These are phyloP conservation scores for Dryomyza anilis DNA, from an alignment of 2,888 invertebrate genomes.

Conservation along the genomic window DNA sequence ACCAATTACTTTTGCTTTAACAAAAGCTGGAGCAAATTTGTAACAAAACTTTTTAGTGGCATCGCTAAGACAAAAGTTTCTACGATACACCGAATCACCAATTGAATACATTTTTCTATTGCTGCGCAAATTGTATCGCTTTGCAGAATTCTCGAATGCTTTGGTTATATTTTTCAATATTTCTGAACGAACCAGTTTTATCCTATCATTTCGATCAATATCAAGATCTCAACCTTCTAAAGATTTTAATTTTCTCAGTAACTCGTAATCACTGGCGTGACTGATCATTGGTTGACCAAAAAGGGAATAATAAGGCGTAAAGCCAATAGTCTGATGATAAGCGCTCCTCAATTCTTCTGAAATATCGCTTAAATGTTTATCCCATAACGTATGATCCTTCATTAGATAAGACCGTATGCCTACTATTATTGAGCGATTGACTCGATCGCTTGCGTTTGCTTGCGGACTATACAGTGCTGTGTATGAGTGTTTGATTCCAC, in stretches of 20 bases:
- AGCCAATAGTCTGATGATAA: slow-evolving; percentile 14
- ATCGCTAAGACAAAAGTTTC: background rate
- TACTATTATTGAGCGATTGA: slow-evolving; percentile 28
- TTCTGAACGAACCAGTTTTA: background rate
- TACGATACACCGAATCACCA: background rate
- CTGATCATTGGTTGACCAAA: slow-evolving; percentile 7
- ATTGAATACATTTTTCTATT: background rate
- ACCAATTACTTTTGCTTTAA: background rate
- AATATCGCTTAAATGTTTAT: slow-evolving; percentile 22
- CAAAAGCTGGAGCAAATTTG: slow-evolving; percentile 1
- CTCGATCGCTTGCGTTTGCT: slow-evolving; percentile 29
- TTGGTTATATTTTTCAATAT: background rate
- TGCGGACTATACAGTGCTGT: slow-evolving; percentile 31
- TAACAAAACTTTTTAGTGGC: background rate
- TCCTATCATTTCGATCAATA: background rate
- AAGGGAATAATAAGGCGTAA: slow-evolving; percentile 21
- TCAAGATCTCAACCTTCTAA: background rate
- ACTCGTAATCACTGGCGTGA: background rate
- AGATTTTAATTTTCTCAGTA: background rate
- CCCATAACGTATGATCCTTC: slow-evolving; percentile 20
- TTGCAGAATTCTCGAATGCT: background rate
- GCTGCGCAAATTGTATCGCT: background rate
- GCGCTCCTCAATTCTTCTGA: slow-evolving; percentile 24
- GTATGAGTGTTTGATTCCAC: slow-evolving; percentile 25
- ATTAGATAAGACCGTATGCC: slow-evolving; percentile 25